Base-by-base conservation (phyloP, 2,888 invertebrate species). In the Parnassius apollo region DNA sequence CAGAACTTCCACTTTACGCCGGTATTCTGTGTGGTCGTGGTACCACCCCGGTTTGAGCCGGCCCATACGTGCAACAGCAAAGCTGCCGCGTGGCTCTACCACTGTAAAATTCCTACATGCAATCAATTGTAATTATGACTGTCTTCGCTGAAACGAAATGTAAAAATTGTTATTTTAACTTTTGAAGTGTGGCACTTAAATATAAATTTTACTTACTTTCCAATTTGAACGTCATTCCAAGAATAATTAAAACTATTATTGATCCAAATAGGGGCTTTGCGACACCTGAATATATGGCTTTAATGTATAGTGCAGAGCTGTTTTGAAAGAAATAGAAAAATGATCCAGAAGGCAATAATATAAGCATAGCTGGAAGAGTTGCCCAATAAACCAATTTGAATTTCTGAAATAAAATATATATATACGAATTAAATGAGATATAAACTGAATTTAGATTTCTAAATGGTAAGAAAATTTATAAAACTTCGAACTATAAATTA, bases 191-290 rank as follows among this genome's bases (percentile, higher is more conserved):
- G 10, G 1, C 11, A 7, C 3, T 11, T 44, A 53, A 13, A 13
- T 48, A 66, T 22, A 2, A 42, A 18, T 35, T 22, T 22, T 54
- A 69, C 78, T 76, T 70, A 85, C 85, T 71, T 65, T 84, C 83
- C 44, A 75, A 61, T 57, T 75, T 74, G 12, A 78, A 73, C 10
- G 76, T 66, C 44, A 73, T 62, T 11, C 78, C 78, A 1, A 74
- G n/a, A 0, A 81, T 65, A 0, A 72, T 0, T 2, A 70, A 7
- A 0, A 65, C 64, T 0, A 73, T 4, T 0, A 70, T 0, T 0
- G 72, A 8, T 0, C 73, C 73, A 56, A 76, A 81, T 4, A 70
- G 3, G 0, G 80, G 77, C 60, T 78, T 83, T 1, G 73, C 46
- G 0, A 77, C 7, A 3, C 71, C 68, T 1, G 78, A 68, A 50